These are phyloP conservation scores for Tethea ocularis DNA, from an alignment of 2,888 invertebrate genomes.

Conservation along the genomic window DNA sequence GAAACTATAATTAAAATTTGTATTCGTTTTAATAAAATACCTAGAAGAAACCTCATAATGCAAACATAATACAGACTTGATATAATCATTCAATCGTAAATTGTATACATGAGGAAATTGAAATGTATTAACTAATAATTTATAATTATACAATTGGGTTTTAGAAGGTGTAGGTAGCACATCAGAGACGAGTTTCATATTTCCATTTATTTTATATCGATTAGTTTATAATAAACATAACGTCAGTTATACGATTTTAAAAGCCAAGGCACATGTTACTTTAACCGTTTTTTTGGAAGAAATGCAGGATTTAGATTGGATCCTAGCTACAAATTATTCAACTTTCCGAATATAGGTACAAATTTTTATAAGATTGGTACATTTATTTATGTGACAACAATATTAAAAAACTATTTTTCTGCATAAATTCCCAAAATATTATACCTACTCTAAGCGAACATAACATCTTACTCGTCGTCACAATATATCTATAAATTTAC, in stretches of 20 bases:
- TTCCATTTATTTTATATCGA: slow-evolving; percentile 46
- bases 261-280: slow-evolving; percentile 82
- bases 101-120: not conserved
- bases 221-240: slow-evolving; percentile 67
- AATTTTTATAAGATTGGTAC: slow-evolving; percentile 82
- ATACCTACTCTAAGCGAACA: slow-evolving; percentile 82
- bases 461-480: slow-evolving; percentile 74
- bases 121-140: not conserved
- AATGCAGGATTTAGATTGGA: slow-evolving; percentile 80
- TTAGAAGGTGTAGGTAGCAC: slow-evolving; percentile 54
- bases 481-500: slow-evolving; percentile 79
- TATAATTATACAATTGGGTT: not conserved
- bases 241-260: slow-evolving; percentile 69
- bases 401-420: slow-evolving; percentile 83
- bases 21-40: not conserved
- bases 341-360: slow-evolving; percentile 84
- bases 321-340: slow-evolving; percentile 83
- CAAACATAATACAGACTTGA: not conserved
- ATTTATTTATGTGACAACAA: slow-evolving; percentile 79
- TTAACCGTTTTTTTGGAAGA: slow-evolving; percentile 73
- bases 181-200: slow-evolving; percentile 52
- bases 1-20: not conserved
- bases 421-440: slow-evolving; percentile 82
- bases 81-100: not conserved
- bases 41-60: not conserved